These are phyloP conservation scores for Spatulosminthurus flaviceps DNA, from an alignment of 2,888 invertebrate species.

Conservation along the genomic window DNA sequence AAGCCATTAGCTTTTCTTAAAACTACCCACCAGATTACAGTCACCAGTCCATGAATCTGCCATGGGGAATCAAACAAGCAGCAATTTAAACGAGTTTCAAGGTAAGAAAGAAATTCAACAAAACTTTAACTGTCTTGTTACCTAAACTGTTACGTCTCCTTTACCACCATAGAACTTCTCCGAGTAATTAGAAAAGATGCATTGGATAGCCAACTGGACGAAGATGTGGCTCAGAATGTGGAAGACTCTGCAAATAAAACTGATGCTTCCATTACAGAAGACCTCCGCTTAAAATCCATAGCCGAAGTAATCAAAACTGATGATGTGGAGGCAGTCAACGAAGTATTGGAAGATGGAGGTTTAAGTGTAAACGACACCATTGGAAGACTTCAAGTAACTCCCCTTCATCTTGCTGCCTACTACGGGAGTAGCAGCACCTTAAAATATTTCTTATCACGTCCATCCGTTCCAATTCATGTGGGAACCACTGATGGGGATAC, in stretches of 20 bases:
- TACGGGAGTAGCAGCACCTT: conserved; percentile 1
- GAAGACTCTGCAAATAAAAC: background rate
- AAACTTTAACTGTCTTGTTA: background rate
- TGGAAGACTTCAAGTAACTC: background rate
- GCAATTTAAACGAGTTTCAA: background rate
- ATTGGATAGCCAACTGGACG: background rate
- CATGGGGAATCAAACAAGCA: background rate
- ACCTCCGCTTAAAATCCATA: background rate
- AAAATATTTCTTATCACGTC: background rate
- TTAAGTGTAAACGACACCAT: conserved; percentile 3
- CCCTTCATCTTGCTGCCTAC: conserved; percentile 2
- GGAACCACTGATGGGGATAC: background rate
- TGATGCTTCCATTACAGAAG: conserved; percentile 12
- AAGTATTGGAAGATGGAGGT: background rate
- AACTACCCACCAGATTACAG: no score
- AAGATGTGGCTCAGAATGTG: background rate
- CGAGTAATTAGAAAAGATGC: background rate
- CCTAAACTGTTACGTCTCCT: background rate
- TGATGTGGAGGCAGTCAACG: background rate
- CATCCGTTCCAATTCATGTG: background rate
- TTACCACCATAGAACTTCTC: background rate
- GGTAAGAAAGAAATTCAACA: background rate
- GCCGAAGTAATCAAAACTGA: conserved; percentile 6
- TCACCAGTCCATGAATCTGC: no score
- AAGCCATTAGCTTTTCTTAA: no score